Conservation (phyloP, 2,113 vertebrate species). For the Neotoma lepida region DNA sequence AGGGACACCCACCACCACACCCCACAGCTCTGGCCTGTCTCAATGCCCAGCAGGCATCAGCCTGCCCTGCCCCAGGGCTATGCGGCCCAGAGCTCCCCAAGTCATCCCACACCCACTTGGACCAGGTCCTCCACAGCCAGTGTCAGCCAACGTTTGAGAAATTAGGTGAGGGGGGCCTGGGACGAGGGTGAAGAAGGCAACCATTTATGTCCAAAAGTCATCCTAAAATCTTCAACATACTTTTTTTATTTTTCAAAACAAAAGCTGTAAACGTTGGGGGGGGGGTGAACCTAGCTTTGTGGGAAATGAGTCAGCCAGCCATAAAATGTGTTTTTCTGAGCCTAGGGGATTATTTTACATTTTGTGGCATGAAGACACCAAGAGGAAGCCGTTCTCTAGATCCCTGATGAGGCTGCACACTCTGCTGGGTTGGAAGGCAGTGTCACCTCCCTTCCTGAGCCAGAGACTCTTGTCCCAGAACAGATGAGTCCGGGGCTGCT, state of each 20-base stretch:
- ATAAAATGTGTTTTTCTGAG: conserved; percentile 81
- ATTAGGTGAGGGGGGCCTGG: conserved; percentile 69
- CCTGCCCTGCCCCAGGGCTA: neutral
- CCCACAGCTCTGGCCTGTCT: neutral
- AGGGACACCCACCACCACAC: neutral
- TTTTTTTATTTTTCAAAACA: conserved; percentile 81
- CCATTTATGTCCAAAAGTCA: conserved; percentile 76
- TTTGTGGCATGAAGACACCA: conserved; percentile 72
- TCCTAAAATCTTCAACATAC: conserved; percentile 74
- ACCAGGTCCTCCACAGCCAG: neutral
- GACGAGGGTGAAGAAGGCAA: conserved; percentile 72
- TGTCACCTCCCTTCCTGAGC: neutral
- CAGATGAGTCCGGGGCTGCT: neutral
- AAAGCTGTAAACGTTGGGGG: conserved; percentile 70
- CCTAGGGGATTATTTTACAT: conserved; percentile 79
- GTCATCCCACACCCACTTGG: conserved; percentile 74
- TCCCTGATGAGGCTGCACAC: neutral
- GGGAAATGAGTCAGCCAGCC: conserved; percentile 81
- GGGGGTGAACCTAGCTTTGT: conserved; percentile 66
- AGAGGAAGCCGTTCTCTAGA: conserved; percentile 48
- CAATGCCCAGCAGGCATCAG: neutral
- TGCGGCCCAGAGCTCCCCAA: neutral
- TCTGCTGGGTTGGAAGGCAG: neutral
- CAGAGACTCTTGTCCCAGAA: neutral
- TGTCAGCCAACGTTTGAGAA: conserved; percentile 61